Evolutionary conservation across 1,140 invertebrate genomes (phyloP).

Genomic region (Drosophila pandora): DNA sequence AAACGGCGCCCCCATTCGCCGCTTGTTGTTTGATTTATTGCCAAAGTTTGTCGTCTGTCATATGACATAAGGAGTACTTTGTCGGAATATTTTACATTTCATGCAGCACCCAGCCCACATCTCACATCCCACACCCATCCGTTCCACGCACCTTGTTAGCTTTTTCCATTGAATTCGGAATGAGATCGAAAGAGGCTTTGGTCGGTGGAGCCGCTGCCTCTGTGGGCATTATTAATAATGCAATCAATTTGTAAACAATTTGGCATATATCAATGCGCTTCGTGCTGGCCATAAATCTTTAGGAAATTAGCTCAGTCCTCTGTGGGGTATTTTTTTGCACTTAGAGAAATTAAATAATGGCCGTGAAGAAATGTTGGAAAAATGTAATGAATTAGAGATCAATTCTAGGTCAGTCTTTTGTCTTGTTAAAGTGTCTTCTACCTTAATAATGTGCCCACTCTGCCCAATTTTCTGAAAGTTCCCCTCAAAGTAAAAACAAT

Average conservation of each 20-base stretch:
- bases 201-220: neutral
- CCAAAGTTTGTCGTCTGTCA: constrained; percentile 78
- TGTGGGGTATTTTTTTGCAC: constrained; percentile 1
- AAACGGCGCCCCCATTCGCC: constrained; percentile 20
- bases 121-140: neutral
- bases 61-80: constrained; percentile 80
- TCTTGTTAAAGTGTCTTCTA: no score
- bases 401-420: no score
- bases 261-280: constrained; percentile 79
- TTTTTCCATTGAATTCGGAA: constrained; percentile 60
- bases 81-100: constrained; percentile 71
- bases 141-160: constrained; percentile 20
- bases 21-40: constrained; percentile 78
- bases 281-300: constrained; percentile 74
- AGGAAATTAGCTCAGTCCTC: constrained; percentile 59
- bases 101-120: constrained; percentile 1
- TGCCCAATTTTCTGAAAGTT: neutral
- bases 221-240: constrained; percentile 79
- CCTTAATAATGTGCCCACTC: neutral
- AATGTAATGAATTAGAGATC: no score
- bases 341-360: neutral
- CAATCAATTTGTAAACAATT: constrained; percentile 81
- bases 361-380: neutral
- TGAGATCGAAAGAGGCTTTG: constrained; percentile 47
- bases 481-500: neutral